Conservation (phyloP, 1,140 invertebrate genomes). For the Pectinophora gossypiella region DNA sequence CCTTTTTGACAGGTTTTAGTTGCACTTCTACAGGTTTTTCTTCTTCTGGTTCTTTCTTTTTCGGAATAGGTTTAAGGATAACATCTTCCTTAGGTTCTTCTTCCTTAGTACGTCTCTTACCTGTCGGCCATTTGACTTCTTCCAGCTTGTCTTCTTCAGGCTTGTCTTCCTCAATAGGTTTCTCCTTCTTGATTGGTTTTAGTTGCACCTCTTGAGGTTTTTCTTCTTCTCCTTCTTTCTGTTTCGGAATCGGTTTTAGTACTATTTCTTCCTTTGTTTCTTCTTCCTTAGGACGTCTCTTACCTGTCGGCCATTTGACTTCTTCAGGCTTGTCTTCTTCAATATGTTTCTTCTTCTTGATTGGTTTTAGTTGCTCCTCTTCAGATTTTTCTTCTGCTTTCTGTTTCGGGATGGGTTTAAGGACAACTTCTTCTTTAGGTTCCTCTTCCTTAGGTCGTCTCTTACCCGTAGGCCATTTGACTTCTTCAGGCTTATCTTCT, state of each 20-base stretch:
- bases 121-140: slow-evolving; percentile 6
- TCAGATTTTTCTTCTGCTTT: slow-evolving; percentile 43
- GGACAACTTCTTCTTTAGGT: slow-evolving; percentile 13
- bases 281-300: slow-evolving; percentile 50
- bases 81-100: slow-evolving; percentile 13
- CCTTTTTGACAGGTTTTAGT: slow-evolving; percentile 1
- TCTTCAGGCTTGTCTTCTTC: slow-evolving; percentile 28
- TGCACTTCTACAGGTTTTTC: slow-evolving; percentile 1
- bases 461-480: slow-evolving; percentile 6
- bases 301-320: slow-evolving; percentile 9
- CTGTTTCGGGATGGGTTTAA: slow-evolving; percentile 36
- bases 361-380: slow-evolving; percentile 12
- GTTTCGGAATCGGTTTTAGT: slow-evolving; percentile 23
- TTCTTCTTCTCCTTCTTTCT: slow-evolving; percentile 20
- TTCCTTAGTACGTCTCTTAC: slow-evolving; percentile 8
- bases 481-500: slow-evolving; percentile 13
- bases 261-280: slow-evolving; percentile 21
- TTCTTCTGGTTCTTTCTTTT: slow-evolving; percentile 9
- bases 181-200: slow-evolving; percentile 20
- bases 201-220: slow-evolving; percentile 21
- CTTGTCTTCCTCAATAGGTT: slow-evolving; percentile 14
- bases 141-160: slow-evolving; percentile 12
- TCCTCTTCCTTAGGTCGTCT: slow-evolving; percentile 14
- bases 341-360: slow-evolving; percentile 11
- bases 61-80: slow-evolving; percentile 12